These are phyloP conservation scores for Coboldia fuscipes DNA, from an alignment of 1,140 invertebrate genomes.

Conservation along the genomic window DNA sequence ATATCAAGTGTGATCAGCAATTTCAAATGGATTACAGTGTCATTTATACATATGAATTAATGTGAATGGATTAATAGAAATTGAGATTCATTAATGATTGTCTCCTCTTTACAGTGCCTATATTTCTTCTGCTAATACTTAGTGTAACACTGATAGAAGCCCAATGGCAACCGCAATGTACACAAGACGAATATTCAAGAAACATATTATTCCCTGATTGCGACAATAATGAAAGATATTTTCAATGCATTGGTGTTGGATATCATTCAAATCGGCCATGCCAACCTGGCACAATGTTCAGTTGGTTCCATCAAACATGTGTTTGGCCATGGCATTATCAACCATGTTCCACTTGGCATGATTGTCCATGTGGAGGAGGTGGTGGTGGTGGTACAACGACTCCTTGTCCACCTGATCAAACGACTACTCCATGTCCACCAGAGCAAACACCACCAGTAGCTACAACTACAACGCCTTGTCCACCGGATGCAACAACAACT, in stretches of 20 bases:
- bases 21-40: background rate
- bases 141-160: too few relatives aligned
- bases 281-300: background rate
- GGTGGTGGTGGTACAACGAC: background rate
- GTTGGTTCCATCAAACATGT: conserved; percentile 5
- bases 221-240: background rate
- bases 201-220: conserved; percentile 2
- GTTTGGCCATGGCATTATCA: conserved; percentile 7
- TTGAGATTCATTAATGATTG: background rate
- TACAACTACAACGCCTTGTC: background rate
- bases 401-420: background rate
- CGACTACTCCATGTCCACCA: background rate
- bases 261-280: background rate
- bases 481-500: background rate
- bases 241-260: background rate
- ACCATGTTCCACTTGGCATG: conserved; percentile 10
- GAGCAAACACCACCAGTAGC: background rate
- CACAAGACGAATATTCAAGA: background rate
- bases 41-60: too few relatives aligned
- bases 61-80: background rate
- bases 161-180: background rate
- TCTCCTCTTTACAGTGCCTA: background rate
- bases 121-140: background rate
- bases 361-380: conserved; percentile 5
- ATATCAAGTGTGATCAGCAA: background rate